phyloP scores from a whole-genome alignment of 1,140 invertebrate genomes.

The Cecropterus lyciades region DNA sequence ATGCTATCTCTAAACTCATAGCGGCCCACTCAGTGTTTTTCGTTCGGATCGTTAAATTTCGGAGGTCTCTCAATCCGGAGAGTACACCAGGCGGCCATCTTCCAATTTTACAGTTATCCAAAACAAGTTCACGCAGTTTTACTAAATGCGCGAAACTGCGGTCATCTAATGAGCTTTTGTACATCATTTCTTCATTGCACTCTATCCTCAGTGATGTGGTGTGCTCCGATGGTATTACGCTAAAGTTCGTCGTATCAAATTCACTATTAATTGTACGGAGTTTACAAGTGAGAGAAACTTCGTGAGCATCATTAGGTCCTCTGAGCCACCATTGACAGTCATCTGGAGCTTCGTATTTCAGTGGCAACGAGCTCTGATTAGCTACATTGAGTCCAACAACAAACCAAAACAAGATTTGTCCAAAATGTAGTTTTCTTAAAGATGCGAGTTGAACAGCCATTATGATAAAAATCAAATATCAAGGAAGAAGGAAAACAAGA shows the following conservation, averaged over 20 bases:
- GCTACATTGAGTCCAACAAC: constrained; percentile 76
- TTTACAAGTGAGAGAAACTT: constrained; percentile 91
- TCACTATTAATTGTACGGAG: constrained; percentile 92
- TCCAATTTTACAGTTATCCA: constrained; percentile 94
- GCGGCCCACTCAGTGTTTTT: constrained; percentile 91
- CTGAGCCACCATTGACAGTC: constrained; percentile 91
- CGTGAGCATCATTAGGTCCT: constrained; percentile 85
- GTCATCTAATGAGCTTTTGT: constrained; percentile 89
- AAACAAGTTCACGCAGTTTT: constrained; percentile 90
- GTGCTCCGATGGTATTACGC: constrained; percentile 92
- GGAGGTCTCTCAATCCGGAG: constrained; percentile 89
- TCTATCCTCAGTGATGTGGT: constrained; percentile 91
- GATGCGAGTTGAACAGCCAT: constrained; percentile 67
- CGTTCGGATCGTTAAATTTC: constrained; percentile 92
- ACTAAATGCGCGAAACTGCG: constrained; percentile 92
- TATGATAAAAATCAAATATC: constrained; percentile 76
- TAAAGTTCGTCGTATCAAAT: constrained; percentile 94
- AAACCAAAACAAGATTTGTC: constrained; percentile 72
- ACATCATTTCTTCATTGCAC: constrained; percentile 91
- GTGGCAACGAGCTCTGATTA: constrained; percentile 84
- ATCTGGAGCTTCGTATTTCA: constrained; percentile 92
- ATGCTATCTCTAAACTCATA: constrained; percentile 91
- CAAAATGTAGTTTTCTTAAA: constrained; percentile 61
- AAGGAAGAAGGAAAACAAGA: constrained; percentile 81
- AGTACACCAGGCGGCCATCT: constrained; percentile 91